These are phyloP conservation scores for Prionailurus viverrinus DNA, from an alignment of 2,113 vertebrate genomes.

Conservation along the genomic window DNA sequence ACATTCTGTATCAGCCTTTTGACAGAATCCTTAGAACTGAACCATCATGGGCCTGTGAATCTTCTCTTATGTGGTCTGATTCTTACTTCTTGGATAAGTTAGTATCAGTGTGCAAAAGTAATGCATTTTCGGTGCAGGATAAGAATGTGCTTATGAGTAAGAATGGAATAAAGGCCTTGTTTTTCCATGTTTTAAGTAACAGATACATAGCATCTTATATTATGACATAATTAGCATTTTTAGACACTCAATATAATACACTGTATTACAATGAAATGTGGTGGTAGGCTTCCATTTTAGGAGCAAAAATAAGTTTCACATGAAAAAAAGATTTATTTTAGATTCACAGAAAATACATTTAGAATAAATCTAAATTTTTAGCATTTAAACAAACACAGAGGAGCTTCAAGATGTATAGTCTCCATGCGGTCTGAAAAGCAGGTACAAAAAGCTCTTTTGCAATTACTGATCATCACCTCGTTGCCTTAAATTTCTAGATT, in stretches of 20 bases:
- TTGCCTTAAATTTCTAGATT: constrained; percentile 94
- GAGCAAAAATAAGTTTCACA: constrained; percentile 83
- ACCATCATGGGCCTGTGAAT: background rate
- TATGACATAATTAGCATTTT: constrained; percentile 78
- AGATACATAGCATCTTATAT: constrained; percentile 77
- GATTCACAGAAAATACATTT: constrained; percentile 78
- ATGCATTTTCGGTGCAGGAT: constrained; percentile 58
- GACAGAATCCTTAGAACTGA: constrained; percentile 31
- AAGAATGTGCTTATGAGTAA: constrained; percentile 56
- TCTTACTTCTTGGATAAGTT: constrained; percentile 59
- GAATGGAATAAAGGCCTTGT: constrained; percentile 75
- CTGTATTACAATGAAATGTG: constrained; percentile 82
- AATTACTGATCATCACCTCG: constrained; percentile 92
- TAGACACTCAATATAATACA: constrained; percentile 84
- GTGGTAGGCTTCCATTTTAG: constrained; percentile 79
- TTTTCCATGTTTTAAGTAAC: constrained; percentile 74
- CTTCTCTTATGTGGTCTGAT: background rate
- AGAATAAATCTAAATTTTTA: constrained; percentile 83
- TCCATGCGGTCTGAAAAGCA: constrained; percentile 68
- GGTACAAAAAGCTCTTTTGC: constrained; percentile 19
- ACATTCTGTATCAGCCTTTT: background rate
- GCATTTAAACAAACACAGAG: constrained; percentile 77
- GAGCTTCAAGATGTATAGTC: constrained; percentile 77
- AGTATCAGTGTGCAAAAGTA: constrained; percentile 39
- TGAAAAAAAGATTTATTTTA: constrained; percentile 85